phyloP scores from a whole-genome alignment of 2,797 vertebrate genomes.

The Falco naumanni region DNA sequence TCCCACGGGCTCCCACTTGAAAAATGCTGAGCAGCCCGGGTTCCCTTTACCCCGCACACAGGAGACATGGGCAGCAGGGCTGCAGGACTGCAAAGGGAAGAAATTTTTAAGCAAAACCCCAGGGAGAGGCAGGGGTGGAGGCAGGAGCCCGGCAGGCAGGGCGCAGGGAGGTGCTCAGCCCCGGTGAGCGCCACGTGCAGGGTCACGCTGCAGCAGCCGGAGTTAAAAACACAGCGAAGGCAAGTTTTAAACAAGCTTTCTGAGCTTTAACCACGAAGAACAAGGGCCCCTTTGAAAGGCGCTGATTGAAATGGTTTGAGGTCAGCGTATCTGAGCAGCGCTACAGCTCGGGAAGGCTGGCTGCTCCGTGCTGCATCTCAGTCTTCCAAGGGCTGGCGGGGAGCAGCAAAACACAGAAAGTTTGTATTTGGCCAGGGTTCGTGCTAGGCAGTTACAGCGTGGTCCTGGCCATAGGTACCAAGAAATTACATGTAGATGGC shows the following conservation, averaged over 20 bases:
- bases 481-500: rapidly evolving
- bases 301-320: not conserved
- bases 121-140: not conserved
- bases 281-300: not conserved
- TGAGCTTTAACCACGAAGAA: not conserved
- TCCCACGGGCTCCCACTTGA: not conserved
- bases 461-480: rapidly evolving
- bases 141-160: not conserved
- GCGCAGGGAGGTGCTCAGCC: not conserved
- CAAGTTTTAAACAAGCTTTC: not conserved
- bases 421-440: not conserved
- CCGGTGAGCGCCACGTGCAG: rapidly evolving
- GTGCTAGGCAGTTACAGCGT: not conserved
- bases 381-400: not conserved
- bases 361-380: rapidly evolving
- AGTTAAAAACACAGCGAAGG: not conserved
- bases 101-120: not conserved
- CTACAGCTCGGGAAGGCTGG: not conserved
- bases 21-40: not conserved
- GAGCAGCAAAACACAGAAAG: not conserved
- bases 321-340: not conserved
- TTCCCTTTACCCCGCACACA: rapidly evolving
- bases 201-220: not conserved
- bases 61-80: not conserved
- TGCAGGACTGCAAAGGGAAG: not conserved